Percentiles rank a stretch among this genome's conserved stretches.
Evolutionary conservation across 2,113 vertebrate species (phyloP).

Genomic region (Osmerus eperlanus): DNA sequence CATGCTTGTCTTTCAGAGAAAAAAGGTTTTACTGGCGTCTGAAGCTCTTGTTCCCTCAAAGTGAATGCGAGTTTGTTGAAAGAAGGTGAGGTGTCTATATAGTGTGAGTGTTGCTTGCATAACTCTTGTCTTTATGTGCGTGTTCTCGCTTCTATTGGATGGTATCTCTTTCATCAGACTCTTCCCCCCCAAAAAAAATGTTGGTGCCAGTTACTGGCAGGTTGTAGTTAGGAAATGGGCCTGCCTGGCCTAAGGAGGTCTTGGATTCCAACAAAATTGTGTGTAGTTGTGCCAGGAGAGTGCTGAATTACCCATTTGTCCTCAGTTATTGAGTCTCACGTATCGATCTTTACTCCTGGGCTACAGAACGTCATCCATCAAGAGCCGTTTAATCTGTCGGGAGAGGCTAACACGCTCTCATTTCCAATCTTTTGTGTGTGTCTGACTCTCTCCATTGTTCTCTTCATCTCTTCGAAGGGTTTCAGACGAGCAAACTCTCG

Average conservation of each 20-base stretch:
- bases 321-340: slow-evolving; percentile 6
- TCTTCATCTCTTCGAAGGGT: slow-evolving; percentile 72
- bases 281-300: neutral
- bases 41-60: slow-evolving; percentile 89
- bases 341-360: slow-evolving; percentile 7
- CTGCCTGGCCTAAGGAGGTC: neutral
- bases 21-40: slow-evolving; percentile 89
- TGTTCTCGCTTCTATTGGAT: neutral
- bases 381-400: slow-evolving; percentile 5
- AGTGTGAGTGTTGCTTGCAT: neutral
- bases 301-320: neutral
- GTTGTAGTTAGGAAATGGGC: neutral
- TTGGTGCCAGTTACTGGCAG: neutral
- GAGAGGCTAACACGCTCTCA: neutral
- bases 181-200: too few relatives aligned
- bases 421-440: neutral
- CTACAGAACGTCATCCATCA: slow-evolving; percentile 9
- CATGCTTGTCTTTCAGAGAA: slow-evolving; percentile 71
- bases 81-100: slow-evolving; percentile 76
- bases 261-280: neutral
- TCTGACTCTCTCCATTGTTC: slow-evolving; percentile 37
- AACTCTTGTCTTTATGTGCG: too few relatives aligned
- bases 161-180: neutral
- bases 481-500: slow-evolving; percentile 74
- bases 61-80: slow-evolving; percentile 78